Evolutionary conservation across 2,797 vertebrate species (phyloP), one percentile per base, ranked within the genome.

Genomic region (Oceanodroma leucorhoa): DNA sequence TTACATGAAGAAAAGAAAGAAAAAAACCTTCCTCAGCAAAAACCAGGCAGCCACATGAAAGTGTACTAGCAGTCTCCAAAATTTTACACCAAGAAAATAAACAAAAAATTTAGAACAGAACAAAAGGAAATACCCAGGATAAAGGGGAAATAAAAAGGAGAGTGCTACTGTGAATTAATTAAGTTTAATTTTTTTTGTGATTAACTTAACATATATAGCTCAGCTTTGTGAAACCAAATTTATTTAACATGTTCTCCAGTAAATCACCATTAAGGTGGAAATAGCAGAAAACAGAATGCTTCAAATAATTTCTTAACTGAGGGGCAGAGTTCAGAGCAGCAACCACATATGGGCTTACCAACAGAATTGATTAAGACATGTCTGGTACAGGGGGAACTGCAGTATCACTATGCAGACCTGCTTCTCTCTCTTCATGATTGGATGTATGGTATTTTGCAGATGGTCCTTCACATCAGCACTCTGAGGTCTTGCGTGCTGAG

Each of bases 331-430:
- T 57, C 79, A 67, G 22, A 89, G 11, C 29, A 88, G 9, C 38
- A 57, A 5, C 5, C 8, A 50, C 0, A 0, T 30, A 29, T 8
- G 23, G 18, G 5, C 15, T 85, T 77, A 27, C 0, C 1, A 51
- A 58, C 14, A 7, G 21, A 4, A 13, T 17, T 67, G 32, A 41
- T 46, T 53, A 75, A 53, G 32, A 54, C 1, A 0, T 51, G 6
- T 18, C 10, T 83, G 36, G 14, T 70, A 48, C 27, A 61, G 50
- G 13, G 19, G 50, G 7, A 89, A 14, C 9, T 46, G 14, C 11
- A 29, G 6, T 19, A 55, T 53, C 54, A 19, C 11, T 51, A 0
- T 20, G 20, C 43, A 89, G 58, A 38, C 8, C 21, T 73, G 14
- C 27, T 82, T 76, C 20, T 62, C 14, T 54, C 55, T 43, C 69